phyloP scores from a whole-genome alignment of 2,113 vertebrate species.

The Romanogobio albipinnatus region DNA sequence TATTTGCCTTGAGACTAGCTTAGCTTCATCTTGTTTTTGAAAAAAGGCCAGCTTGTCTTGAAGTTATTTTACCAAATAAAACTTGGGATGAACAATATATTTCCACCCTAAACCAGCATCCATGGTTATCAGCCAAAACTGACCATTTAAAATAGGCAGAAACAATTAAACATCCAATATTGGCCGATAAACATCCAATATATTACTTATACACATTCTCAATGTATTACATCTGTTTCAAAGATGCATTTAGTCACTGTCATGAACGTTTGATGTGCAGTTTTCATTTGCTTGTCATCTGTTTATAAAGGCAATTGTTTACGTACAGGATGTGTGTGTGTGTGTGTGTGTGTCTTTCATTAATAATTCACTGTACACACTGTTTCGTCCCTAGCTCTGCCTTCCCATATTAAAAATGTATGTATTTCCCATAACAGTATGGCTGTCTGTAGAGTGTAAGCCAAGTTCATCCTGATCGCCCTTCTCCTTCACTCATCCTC shows the following conservation, averaged over 20 bases:
- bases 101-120: not conserved
- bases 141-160: not conserved
- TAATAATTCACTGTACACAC: slow-evolving; percentile 72
- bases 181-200: not conserved
- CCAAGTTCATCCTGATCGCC: not conserved
- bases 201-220: no score
- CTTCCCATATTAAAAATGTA: slow-evolving; percentile 75
- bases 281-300: not conserved
- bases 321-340: not conserved
- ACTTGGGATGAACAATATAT: not conserved
- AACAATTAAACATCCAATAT: not conserved
- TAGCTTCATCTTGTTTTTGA: not conserved
- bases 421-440: slow-evolving; percentile 57
- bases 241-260: not conserved
- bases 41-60: not conserved
- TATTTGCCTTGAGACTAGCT: not conserved
- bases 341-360: slow-evolving; percentile 54
- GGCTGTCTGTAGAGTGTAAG: not conserved
- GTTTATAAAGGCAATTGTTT: not conserved
- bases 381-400: slow-evolving; percentile 60
- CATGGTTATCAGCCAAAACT: not conserved
- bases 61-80: not conserved
- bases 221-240: not conserved
- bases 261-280: not conserved
- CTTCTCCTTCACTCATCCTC: slow-evolving; percentile 34